Percentiles rank a stretch among this genome's conserved stretches.
These are phyloP conservation scores for Euproctis similis DNA, from an alignment of 2,888 invertebrate genomes.

Conservation along the genomic window DNA sequence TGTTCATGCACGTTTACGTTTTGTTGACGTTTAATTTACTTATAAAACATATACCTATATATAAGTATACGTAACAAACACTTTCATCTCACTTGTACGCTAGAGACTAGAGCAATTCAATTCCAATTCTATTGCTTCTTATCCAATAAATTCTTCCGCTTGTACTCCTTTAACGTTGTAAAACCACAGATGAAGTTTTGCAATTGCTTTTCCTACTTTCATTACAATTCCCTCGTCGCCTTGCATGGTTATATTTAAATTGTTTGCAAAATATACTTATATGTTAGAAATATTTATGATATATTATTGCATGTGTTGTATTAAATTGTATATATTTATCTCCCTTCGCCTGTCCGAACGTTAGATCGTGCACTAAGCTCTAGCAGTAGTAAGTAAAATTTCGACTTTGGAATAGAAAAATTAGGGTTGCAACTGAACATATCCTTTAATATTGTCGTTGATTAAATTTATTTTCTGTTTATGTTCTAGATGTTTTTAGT, in stretches of 20 bases:
- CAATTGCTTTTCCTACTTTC: constrained; percentile 4
- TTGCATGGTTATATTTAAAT: constrained; percentile 16
- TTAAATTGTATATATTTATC: constrained; percentile 30
- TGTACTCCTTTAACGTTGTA: constrained; percentile 6
- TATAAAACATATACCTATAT: too few species aligned
- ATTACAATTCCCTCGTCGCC: constrained; percentile 4
- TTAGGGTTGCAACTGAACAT: constrained; percentile 35
- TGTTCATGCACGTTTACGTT: too few species aligned
- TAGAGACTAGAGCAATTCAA: constrained; percentile 8
- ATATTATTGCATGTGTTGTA: constrained; percentile 14
- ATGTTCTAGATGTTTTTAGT: too few species aligned
- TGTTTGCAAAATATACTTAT: constrained; percentile 11
- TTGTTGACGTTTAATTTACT: neutral
- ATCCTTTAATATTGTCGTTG: too few species aligned
- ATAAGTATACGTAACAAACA: neutral
- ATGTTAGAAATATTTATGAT: constrained; percentile 11
- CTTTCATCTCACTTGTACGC: constrained; percentile 1
- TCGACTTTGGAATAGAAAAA: constrained; percentile 36
- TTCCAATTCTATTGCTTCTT: constrained; percentile 18
- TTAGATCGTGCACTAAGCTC: constrained; percentile 38
- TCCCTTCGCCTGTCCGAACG: constrained; percentile 27
- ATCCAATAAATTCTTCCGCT: constrained; percentile 9
- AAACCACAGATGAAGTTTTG: constrained; percentile 10
- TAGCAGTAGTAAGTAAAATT: constrained; percentile 36
- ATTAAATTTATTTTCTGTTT: too few species aligned